These are phyloP conservation scores for Himalopsyche phryganea DNA, from an alignment of 1,140 invertebrate genomes.

Conservation along the genomic window DNA sequence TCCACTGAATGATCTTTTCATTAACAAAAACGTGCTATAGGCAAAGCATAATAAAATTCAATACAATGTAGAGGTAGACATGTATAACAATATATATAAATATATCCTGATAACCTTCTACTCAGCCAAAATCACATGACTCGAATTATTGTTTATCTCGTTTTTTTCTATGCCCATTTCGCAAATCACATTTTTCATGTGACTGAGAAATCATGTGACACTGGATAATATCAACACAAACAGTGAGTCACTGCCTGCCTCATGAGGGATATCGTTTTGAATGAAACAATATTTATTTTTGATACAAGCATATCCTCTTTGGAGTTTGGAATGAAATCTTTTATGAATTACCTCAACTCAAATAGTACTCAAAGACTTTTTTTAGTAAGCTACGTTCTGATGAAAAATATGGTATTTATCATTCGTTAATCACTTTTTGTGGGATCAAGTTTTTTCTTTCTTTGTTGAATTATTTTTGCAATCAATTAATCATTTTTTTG, in stretches of 20 bases:
- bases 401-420: no score
- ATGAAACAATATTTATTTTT: not conserved
- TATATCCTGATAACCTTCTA: not conserved
- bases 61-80: no score
- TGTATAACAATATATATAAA: no score
- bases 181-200: constrained; percentile 19
- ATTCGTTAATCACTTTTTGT: no score
- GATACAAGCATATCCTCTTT: not conserved
- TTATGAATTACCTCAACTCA: not conserved
- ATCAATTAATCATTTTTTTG: no score
- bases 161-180: not conserved
- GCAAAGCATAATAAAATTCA: no score
- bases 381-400: no score
- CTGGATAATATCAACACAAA: constrained; percentile 7
- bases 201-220: constrained; percentile 16
- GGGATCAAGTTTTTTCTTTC: no score
- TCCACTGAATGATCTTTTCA: no score
- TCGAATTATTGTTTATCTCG: constrained; percentile 9
- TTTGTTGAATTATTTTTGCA: no score
- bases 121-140: not conserved
- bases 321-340: not conserved
- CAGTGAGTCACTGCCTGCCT: not conserved
- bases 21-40: no score
- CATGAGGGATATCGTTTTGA: constrained; percentile 1
- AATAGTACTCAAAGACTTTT: no score